Conservation (phyloP, 1,140 invertebrate species). For the Subanguina moxae region DNA sequence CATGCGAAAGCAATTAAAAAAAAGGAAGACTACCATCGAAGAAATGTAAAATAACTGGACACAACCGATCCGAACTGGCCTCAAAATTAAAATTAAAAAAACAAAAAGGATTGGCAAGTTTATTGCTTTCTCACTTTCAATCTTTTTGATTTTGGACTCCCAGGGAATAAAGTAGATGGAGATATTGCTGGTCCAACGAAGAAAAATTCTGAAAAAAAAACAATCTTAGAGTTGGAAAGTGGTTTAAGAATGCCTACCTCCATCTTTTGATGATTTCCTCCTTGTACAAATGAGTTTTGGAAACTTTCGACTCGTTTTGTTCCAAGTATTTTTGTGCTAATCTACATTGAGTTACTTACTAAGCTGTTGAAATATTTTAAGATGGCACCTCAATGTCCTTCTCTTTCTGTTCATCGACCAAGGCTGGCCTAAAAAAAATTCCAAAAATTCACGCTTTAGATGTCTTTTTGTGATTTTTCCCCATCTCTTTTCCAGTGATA, state of each 20-base stretch:
- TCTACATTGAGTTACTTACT: constrained; percentile 37
- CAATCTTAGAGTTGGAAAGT: background rate
- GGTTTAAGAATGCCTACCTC: constrained; percentile 55
- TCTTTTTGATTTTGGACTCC: constrained; percentile 89
- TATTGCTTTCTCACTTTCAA: constrained; percentile 70
- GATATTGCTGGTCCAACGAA: constrained; percentile 78
- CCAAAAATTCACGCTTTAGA: too few species aligned
- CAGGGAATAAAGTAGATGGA: constrained; percentile 82
- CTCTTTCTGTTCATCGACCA: constrained; percentile 73
- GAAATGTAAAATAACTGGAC: constrained; percentile 79
- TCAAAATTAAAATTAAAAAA: constrained; percentile 39
- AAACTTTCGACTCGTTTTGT: constrained; percentile 52
- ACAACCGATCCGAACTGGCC: constrained; percentile 91
- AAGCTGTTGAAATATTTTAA: background rate
- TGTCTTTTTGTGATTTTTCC: too few species aligned
- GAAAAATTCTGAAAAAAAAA: constrained; percentile 49
- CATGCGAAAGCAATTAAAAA: constrained; percentile 60
- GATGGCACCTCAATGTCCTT: constrained; percentile 66
- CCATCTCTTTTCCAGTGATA: too few species aligned
- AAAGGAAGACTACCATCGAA: background rate
- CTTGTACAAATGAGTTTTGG: constrained; percentile 55
- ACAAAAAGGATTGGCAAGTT: background rate
- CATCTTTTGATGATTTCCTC: constrained; percentile 65
- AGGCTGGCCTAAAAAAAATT: background rate
- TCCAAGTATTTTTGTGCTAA: constrained; percentile 43